A percentile compares a stretch with the other conserved stretches of the same genome.
Evolutionary conservation across 2,113 vertebrate species (phyloP).

Genomic region (Thalassarche chlororhynchos): DNA sequence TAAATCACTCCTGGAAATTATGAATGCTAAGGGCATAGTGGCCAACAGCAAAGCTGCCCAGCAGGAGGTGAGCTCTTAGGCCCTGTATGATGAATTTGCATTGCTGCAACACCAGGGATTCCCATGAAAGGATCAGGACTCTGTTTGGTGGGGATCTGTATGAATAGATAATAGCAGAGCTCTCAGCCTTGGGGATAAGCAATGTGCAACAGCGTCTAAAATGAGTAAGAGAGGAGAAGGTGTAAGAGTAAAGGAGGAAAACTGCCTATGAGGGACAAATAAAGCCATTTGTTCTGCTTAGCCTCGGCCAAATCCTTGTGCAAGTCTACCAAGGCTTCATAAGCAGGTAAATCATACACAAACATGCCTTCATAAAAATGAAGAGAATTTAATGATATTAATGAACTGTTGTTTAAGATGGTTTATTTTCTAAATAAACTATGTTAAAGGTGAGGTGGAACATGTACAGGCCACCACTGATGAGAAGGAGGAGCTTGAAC

Average conservation of each 20-base stretch:
- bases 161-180: not conserved
- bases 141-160: not conserved
- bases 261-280: not conserved
- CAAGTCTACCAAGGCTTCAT: not conserved
- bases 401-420: not conserved
- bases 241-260: not conserved
- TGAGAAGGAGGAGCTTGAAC: not conserved
- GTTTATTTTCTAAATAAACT: not conserved
- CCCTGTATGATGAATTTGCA: not conserved
- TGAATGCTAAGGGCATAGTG: not conserved
- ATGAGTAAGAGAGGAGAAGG: not conserved
- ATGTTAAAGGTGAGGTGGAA: not conserved
- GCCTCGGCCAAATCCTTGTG: not conserved
- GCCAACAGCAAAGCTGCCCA: not conserved
- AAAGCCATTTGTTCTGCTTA: not conserved
- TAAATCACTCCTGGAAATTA: not conserved
- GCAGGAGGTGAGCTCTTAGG: not conserved
- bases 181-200: not conserved
- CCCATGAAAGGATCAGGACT: not conserved
- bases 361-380: not conserved
- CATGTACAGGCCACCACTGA: not conserved
- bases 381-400: not conserved
- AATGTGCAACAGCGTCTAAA: not conserved
- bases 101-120: not conserved
- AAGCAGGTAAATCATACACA: not conserved